Conservation (phyloP, 92 coral and sea anemone species). For the Anthopleura xanthogrammica region DNA sequence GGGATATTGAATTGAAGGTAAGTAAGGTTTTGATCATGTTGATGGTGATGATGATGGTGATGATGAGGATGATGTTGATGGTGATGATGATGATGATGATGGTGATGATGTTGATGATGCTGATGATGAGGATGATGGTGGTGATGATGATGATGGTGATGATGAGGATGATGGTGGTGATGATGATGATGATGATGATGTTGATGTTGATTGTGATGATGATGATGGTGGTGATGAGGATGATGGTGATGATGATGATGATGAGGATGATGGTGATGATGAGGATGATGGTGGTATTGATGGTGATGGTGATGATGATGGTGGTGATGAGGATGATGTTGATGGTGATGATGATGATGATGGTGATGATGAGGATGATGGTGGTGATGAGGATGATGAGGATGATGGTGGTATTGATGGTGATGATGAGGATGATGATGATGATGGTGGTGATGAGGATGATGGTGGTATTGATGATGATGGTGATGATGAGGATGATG, state of each 20-base stretch:
- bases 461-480: too few relatives aligned
- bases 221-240: neutral
- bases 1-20: constrained; percentile 91
- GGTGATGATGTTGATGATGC: neutral
- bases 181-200: neutral
- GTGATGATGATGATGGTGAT: neutral
- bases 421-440: neutral
- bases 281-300: too few relatives aligned
- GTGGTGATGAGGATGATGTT: neutral
- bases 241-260: neutral
- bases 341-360: too few relatives aligned
- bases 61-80: too few relatives aligned
- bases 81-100: too few relatives aligned
- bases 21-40: neutral
- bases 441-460: too few relatives aligned
- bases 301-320: neutral
- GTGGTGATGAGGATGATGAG: too few relatives aligned
- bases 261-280: neutral
- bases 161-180: neutral
- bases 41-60: too few relatives aligned
- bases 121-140: neutral
- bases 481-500: too few relatives aligned
- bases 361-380: too few relatives aligned
- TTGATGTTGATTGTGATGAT: too few relatives aligned
- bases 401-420: neutral